Conservation (phyloP, 2,113 vertebrate species). For the Callipepla squamata region DNA sequence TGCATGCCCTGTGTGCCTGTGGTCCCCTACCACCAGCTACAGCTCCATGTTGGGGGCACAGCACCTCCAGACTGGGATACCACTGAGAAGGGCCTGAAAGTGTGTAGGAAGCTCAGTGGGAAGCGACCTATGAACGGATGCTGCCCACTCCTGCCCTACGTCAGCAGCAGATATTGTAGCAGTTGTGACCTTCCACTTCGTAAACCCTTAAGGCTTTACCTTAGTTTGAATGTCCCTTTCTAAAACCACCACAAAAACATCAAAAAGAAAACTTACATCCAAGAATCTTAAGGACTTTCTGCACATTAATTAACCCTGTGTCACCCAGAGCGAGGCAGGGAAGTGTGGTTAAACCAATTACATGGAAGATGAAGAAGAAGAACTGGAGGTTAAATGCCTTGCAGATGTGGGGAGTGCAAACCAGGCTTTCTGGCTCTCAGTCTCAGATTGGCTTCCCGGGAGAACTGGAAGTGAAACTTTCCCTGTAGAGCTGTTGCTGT, state of each 20-base stretch:
- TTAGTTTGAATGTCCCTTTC: not conserved
- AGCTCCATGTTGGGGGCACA: not conserved
- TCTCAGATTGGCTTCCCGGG: not conserved
- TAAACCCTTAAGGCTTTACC: not conserved
- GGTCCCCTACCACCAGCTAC: not conserved
- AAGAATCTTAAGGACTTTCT: not conserved
- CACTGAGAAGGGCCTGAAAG: not conserved
- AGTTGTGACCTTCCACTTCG: not conserved
- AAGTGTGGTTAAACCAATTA: not conserved
- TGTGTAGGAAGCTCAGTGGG: not conserved
- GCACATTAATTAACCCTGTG: not conserved
- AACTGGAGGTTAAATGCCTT: not conserved
- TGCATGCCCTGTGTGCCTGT: not conserved
- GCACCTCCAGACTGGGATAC: not conserved
- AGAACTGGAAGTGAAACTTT: constrained; percentile 54
- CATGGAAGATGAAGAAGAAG: not conserved
- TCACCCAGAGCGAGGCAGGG: not conserved
- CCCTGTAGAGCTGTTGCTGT: constrained; percentile 13
- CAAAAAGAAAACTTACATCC: not conserved
- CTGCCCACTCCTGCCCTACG: not conserved
- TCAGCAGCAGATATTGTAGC: not conserved
- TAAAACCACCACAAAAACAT: not conserved
- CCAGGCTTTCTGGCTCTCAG: not conserved
- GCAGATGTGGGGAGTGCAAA: constrained; percentile 32
- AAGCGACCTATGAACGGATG: accelerated